Evolutionary conservation across 2,888 invertebrate species (phyloP), one percentile per base, ranked within the genome.

Genomic region (Cylindroiulus punctatus): DNA sequence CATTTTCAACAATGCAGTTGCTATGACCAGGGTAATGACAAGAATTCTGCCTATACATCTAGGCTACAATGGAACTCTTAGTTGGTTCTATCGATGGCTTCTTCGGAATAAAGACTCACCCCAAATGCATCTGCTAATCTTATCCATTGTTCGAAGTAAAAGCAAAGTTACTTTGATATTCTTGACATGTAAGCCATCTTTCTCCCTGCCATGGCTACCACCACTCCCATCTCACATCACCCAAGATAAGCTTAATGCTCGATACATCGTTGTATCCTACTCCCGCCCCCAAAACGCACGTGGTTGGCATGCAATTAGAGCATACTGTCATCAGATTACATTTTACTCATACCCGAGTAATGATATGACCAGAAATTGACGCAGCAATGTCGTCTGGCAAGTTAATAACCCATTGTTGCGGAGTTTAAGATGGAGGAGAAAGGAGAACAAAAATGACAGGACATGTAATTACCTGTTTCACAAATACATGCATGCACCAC

Each of bases 61-160:
- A 10, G 65, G 65, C 22, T 26, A 26, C 65, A 65, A 65, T 65
- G 26, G 26, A 26, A 1, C 65, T 65, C 26, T 26, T 65, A 65
- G 65, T 65, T 26, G 65, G 26, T 26, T 26, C 65, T 65, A 26
- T 65, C 26, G 26, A 65, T 65, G 65, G 26, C 26, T 26, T n/a
- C 26, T 65, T 65, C 65, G 26, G 65, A 65, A 65, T 65, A 7
- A 65, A 26, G 65, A 65, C 65, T 26, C n/a, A 65, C 65, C 65
- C n/a, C 65, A 65, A 65, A 65, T 65, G 65, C 65, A 65, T 65
- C 65, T n/a, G 65, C 65, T 65, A 65, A 65, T 65, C 65, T 65
- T n/a, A 65, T 65, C 65, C 65, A 65, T 65, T 65, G 65, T 65
- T 65, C 65, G 26, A 65, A 65, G 65, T 65, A 65, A 65, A 26